Percentiles rank a stretch among this genome's conserved stretches.
phyloP scores from a whole-genome alignment of 2,797 vertebrate genomes.

The Tangara arthus region DNA sequence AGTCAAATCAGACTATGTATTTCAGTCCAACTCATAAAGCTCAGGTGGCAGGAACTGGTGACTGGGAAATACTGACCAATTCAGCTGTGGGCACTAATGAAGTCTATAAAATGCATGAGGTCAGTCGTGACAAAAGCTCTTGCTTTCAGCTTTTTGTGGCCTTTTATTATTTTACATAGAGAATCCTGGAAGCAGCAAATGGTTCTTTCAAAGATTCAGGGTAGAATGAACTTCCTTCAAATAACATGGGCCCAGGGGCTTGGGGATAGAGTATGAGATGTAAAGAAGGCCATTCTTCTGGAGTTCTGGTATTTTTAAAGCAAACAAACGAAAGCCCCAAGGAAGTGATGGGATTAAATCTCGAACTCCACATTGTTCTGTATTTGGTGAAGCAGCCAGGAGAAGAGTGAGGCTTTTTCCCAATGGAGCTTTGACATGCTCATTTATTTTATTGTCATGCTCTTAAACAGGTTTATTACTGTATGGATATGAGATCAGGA shows the following conservation, averaged over 20 bases:
- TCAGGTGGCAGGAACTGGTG: not conserved
- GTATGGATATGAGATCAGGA: not conserved
- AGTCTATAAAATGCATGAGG: not conserved
- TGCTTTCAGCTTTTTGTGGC: not conserved
- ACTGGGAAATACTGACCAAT: not conserved
- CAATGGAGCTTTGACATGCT: not conserved
- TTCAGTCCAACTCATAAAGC: not conserved
- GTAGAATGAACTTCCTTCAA: not conserved
- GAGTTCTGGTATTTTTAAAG: not conserved
- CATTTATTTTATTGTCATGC: not conserved
- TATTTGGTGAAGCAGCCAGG: not conserved
- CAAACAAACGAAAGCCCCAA: not conserved
- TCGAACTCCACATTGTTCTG: not conserved
- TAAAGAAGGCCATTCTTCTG: not conserved
- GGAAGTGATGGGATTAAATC: not conserved
- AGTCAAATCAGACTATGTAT: not conserved
- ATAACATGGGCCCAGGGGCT: not conserved
- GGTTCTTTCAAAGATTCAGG: not conserved
- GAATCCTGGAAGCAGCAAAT: not conserved
- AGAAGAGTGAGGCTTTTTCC: not conserved
- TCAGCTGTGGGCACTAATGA: accelerated
- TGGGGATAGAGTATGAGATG: not conserved
- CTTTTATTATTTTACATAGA: not conserved
- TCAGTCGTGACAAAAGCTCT: not conserved
- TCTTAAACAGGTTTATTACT: not conserved